Evolutionary conservation across 2,113 vertebrate genomes (phyloP), one percentile per base, ranked within the genome.

Genomic region (Probosciger aterrimus): DNA sequence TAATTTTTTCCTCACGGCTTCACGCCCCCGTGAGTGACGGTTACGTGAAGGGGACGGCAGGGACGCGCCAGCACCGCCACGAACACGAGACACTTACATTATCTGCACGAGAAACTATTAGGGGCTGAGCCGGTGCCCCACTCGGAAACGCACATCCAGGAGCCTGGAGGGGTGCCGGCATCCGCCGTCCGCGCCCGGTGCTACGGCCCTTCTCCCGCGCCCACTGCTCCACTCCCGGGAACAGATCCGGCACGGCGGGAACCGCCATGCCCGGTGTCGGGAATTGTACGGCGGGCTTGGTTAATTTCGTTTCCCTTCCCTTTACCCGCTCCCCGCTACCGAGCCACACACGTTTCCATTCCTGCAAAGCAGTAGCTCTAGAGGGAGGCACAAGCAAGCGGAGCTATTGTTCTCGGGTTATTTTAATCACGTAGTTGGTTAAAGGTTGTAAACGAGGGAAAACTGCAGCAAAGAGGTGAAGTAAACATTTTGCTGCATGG

Each of bases 401-500:
- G 64, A 92, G 79, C 82, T 82, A 71, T 94, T 94, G 88, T 94
- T 94, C 82, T 77, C 5, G 8, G 15, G 14, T 94, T 78, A 78
- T 95, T 93, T 88, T 88, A 83, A 75, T 94, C 43, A 18, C 77
- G 5, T 57, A 41, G 44, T 43, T 63, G 82, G 47, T 53, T 62
- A 82, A 92, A 92, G 67, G 73, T 47, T 78, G 73, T 81, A 78
- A 92, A 82, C 33, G 28, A 23, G 46, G 39, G 69, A 62, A 87
- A 79, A 71, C 79, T 88, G 95, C 86, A 59, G 88, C 89, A 87
- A 83, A 95, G 24, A 10, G 3, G 43, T 14, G 93, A 69, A 88
- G 83, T 37, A 91, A 93, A 79, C 65, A 68, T 77, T 93, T 94
- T 88, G 83, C 83, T 57, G 90, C 93, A 74, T 59, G 59, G 59